Evolutionary conservation across 2,888 invertebrate species (phyloP), one percentile per base, ranked within the genome.

Genomic region (Drosophila eohydei): DNA sequence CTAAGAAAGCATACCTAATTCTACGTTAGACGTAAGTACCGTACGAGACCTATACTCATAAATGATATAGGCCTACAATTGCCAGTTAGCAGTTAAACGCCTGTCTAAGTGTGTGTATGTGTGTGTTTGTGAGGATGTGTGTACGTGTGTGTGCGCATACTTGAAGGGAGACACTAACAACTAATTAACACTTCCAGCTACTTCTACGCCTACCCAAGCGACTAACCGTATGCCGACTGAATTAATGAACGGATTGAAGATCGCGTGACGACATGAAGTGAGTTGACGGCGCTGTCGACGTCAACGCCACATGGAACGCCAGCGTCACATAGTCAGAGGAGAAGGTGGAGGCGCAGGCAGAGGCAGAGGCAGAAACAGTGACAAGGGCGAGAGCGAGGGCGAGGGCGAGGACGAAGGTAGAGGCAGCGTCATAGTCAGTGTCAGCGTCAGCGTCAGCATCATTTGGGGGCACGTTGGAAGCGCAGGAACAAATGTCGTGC

Each of bases 171-270:
- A 75, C 70, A 64, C 66, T 72, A 88, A 88, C 90, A 88, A 77
- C 89, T 86, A 86, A 90, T 86, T 86, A 86, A 86, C 86, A 90
- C 90, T 86, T 86, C 79, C 89, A 90, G 75, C 74, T 83, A 75
- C 79, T 75, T 81, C 77, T 85, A 89, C 88, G 89, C 88, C 88
- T 83, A 84, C 88, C 76, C 69, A 63, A 65, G 73, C 88, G 74
- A 61, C 87, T 78, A 81, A 86, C 83, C 82, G 83, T 86, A 86
- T 88, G 84, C 89, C 81, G 63, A 69, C 81, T 80, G 86, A 88
- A 85, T 85, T 89, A 85, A 86, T 86, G 90, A 89, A 86, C 78
- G 84, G 76, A 86, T 81, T 87, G 71, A 80, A 77, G 89, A 83
- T 86, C 81, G 86, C 86, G 90, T 86, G 86, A 86, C 90, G 86